Percentiles rank a stretch among this genome's conserved stretches.
Evolutionary conservation across 2,888 invertebrate species (phyloP).

Genomic region (Drosophila prostipennis): DNA sequence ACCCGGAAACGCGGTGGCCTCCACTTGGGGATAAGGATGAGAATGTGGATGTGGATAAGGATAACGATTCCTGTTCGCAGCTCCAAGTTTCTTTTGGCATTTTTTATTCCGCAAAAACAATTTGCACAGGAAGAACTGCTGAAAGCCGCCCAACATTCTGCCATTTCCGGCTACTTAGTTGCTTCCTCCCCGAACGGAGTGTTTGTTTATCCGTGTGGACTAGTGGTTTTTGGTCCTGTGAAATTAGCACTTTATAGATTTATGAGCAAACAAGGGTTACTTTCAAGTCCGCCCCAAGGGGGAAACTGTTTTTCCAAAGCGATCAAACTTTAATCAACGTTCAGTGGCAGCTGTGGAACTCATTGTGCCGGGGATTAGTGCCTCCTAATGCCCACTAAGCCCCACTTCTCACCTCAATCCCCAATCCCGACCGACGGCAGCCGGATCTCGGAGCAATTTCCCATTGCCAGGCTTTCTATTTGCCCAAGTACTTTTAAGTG

Average conservation of each 20-base stretch:
- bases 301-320: conserved; percentile 34
- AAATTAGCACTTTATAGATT: conserved; percentile 63
- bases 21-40: conserved; percentile 10
- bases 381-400: conserved; percentile 55
- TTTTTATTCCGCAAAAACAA: conserved; percentile 56
- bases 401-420: conserved; percentile 23
- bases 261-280: conserved; percentile 41
- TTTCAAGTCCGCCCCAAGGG: conserved; percentile 9
- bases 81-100: conserved; percentile 42
- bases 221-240: conserved; percentile 22
- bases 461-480: conserved; percentile 48
- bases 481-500: conserved; percentile 68
- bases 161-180: conserved; percentile 61
- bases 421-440: neutral
- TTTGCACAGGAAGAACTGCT: conserved; percentile 53
- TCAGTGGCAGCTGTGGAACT: conserved; percentile 26
- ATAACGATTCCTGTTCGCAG: conserved; percentile 28
- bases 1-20: conserved; percentile 54
- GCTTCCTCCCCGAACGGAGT: conserved; percentile 7
- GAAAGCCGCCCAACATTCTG: conserved; percentile 49
- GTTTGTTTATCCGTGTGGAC: conserved; percentile 21
- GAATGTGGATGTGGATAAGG: neutral
- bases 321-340: conserved; percentile 47
- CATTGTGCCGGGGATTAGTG: conserved; percentile 13
- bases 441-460: conserved; percentile 42